Conservation (phyloP, 2,797 vertebrate genomes). For the Crocodylus rhombifer region DNA sequence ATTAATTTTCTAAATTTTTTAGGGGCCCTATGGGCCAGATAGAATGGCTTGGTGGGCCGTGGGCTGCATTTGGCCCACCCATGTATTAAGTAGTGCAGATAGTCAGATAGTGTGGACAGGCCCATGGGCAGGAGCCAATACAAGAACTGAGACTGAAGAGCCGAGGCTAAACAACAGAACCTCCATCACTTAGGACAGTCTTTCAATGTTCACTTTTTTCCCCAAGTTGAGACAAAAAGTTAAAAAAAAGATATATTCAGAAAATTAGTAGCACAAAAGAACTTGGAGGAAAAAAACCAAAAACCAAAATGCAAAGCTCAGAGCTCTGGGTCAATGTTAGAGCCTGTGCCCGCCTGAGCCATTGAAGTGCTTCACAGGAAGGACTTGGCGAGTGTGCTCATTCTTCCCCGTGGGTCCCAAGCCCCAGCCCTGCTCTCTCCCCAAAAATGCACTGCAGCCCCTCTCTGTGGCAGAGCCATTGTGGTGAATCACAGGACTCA, state of each 20-base stretch:
- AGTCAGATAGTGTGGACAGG: neutral
- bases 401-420: neutral
- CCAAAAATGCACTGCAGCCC: neutral
- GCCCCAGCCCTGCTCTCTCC: neutral
- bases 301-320: neutral
- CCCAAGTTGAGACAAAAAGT: neutral
- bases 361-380: neutral
- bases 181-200: neutral
- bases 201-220: neutral
- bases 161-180: neutral
- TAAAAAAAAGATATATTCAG: neutral
- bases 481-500: neutral
- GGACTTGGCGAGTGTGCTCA: neutral
- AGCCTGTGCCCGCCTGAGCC: neutral
- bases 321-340: neutral
- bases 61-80: too few relatives aligned
- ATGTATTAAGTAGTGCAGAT: neutral
- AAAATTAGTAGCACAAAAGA: neutral
- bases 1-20: too few relatives aligned
- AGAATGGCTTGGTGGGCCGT: too few relatives aligned
- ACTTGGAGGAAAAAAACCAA: too few relatives aligned
- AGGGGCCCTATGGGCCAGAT: too few relatives aligned
- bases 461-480: neutral
- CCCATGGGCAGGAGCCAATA: neutral
- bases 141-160: neutral